Evolutionary conservation across 2,113 vertebrate genomes (phyloP), one percentile per base, ranked within the genome.

Genomic region (Amphiprion ocellaris): DNA sequence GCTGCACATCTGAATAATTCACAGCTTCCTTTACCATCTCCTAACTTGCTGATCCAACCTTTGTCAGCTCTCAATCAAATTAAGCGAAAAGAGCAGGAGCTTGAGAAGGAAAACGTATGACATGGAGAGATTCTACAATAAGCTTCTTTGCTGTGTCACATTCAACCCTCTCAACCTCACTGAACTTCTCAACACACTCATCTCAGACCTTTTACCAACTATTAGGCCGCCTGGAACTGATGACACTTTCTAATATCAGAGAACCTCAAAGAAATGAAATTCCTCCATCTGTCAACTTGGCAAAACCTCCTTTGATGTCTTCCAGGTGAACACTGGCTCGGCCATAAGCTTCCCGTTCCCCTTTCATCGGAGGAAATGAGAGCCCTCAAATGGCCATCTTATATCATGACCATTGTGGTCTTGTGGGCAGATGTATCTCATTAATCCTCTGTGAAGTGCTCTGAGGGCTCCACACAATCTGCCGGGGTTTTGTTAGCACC

Each of bases 251-350:
- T 77, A 50, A 80, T 54, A 56, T 84, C 47, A 15, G 49, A 65
- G 41, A 11, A 26, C 67, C 53, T 78, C 68, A 74, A 69, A 75
- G 77, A 82, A 77, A 62, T 77, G 16, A 69, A 72, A 70, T 77
- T 81, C 60, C 58, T 67, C 54, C 50, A 46, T 81, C 64, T 67
- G 60, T 82, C 55, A 69, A 70, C 46, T 24, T 10, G 1, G 15
- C 54, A 56, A 82, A 71, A 63, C 58, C 24, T 16, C 11, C 81
- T 90, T 88, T 92, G 78, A 89, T 85, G 79, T 84, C 46, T 70
- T 21, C 10, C 54, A 76, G 75, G 71, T 84, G 71, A 86, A 70
- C 63, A 49, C 15, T 1, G 7, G 56, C 63, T 69, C 30, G 52
- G 65, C 59, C 60, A 19, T 67, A 21, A 84, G 44, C 9, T 26